Conservation (phyloP, 2,888 invertebrate genomes). For the Eupithecia exiguata region DNA sequence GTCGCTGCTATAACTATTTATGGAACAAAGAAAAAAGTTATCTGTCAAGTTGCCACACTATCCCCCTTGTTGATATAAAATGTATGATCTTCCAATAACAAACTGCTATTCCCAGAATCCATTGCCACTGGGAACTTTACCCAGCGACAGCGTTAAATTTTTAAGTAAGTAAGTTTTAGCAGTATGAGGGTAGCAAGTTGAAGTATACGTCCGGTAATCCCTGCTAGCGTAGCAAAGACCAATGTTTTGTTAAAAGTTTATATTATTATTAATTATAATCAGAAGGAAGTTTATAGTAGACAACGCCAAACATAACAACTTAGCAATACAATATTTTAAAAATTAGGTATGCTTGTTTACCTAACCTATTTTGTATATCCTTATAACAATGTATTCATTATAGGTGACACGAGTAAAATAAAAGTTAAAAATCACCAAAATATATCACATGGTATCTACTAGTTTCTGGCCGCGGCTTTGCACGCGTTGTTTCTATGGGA, state of each 20-base stretch:
- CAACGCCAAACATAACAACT: neutral
- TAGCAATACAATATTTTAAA: neutral
- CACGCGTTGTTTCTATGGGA: neutral
- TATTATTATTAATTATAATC: neutral
- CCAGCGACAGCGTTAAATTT: slow-evolving; percentile 58
- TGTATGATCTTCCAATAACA: slow-evolving; percentile 10
- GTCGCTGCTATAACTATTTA: neutral
- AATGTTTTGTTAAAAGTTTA: neutral
- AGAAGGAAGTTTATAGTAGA: neutral
- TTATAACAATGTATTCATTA: neutral
- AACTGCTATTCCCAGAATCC: slow-evolving; percentile 17
- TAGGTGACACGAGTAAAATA: neutral
- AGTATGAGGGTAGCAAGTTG: neutral
- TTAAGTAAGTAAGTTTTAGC: slow-evolving; percentile 48
- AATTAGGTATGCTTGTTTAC: neutral
- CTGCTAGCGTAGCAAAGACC: neutral
- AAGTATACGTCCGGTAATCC: slow-evolving; percentile 28
- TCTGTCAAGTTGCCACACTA: neutral
- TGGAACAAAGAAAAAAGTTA: neutral
- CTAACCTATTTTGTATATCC: neutral
- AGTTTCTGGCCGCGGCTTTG: neutral
- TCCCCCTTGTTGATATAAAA: slow-evolving; percentile 20
- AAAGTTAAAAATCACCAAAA: neutral
- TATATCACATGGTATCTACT: neutral
- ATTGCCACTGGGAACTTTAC: slow-evolving; percentile 38